Evolutionary conservation across 2,113 vertebrate genomes (phyloP).

Genomic region (Vireo altiloquus): DNA sequence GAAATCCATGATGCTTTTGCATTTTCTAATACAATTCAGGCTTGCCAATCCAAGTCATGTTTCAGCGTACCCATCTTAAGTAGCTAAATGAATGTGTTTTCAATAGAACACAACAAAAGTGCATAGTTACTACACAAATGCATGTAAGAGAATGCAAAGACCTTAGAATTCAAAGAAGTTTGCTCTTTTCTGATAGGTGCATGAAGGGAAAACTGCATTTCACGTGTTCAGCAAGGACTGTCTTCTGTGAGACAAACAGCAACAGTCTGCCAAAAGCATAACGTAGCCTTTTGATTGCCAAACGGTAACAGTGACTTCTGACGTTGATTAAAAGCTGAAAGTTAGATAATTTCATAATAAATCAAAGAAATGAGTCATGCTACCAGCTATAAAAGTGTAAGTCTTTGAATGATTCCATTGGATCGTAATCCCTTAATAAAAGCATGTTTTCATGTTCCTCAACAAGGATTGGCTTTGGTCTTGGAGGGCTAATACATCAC

Average conservation of each 20-base stretch:
- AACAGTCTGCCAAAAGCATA: background rate
- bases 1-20: background rate
- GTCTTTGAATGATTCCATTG: background rate
- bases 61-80: background rate
- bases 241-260: background rate
- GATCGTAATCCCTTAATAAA: background rate
- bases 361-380: background rate
- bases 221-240: background rate
- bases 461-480: background rate
- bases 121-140: background rate
- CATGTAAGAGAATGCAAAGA: background rate
- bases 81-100: background rate
- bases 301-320: background rate
- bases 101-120: background rate
- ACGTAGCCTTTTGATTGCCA: background rate
- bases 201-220: background rate
- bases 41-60: background rate
- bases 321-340: background rate
- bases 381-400: background rate
- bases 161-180: background rate
- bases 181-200: background rate
- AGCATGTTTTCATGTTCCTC: background rate
- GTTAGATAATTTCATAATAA: background rate
- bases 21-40: background rate
- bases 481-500: background rate